A percentile compares a stretch with the other conserved stretches of the same genome.
These are phyloP conservation scores for Scortum barcoo DNA, from an alignment of 2,113 vertebrate species.

Conservation along the genomic window DNA sequence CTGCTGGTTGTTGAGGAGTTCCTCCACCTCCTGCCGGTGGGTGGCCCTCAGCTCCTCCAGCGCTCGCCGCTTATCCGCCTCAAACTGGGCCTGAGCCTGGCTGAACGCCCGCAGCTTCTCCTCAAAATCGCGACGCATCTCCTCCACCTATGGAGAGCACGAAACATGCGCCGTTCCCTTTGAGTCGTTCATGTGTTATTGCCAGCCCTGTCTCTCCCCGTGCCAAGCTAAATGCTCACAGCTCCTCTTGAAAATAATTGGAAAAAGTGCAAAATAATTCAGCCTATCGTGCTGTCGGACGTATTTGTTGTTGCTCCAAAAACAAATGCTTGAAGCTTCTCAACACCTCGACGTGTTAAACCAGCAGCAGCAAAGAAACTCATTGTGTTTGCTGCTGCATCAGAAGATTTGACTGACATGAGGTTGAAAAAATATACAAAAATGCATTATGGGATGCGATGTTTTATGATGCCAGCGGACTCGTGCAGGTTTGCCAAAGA, in stretches of 20 bases:
- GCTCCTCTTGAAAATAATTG: neutral
- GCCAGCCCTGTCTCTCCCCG: constrained; percentile 54
- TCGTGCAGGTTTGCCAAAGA: neutral
- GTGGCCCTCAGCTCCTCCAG: constrained; percentile 90
- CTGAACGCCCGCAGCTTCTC: constrained; percentile 93
- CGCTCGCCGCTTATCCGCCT: constrained; percentile 91
- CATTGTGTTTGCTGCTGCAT: neutral
- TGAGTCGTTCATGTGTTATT: neutral
- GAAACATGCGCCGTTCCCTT: constrained; percentile 60
- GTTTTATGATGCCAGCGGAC: constrained; percentile 9
- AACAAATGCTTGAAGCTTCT: constrained; percentile 5
- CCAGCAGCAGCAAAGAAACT: neutral
- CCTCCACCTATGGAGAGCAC: constrained; percentile 91
- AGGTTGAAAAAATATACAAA: constrained; percentile 53
- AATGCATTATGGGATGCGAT: constrained; percentile 50
- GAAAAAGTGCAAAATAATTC: constrained; percentile 18
- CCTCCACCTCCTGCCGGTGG: constrained; percentile 92
- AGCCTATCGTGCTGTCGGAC: neutral
- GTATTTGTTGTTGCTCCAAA: neutral
- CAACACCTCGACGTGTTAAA: neutral
- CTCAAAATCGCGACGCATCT: constrained; percentile 96
- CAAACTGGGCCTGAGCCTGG: constrained; percentile 92
- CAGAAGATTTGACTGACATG: constrained; percentile 25
- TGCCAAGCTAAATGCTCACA: constrained; percentile 74
- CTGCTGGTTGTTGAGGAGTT: constrained; percentile 92